Evolutionary conservation across 1,140 invertebrate genomes (phyloP).

Genomic region (Trachelipus rathkii): DNA sequence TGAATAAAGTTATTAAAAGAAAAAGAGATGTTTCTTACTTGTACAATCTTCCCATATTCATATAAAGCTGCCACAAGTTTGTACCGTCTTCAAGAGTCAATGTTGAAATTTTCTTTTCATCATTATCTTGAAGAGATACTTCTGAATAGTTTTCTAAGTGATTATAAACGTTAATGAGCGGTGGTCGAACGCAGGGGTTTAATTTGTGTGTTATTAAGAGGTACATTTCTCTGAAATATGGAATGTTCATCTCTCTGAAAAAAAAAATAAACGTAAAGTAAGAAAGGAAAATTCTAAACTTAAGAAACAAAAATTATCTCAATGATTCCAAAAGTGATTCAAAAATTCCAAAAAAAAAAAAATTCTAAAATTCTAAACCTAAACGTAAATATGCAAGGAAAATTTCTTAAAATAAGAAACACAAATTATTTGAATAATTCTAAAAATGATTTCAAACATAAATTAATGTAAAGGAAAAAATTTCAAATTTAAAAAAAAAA

Average conservation of each 20-base stretch:
- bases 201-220: slow-evolving; percentile 39
- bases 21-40: slow-evolving; percentile 25
- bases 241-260: slow-evolving; percentile 37
- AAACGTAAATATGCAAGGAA: too few relatives aligned
- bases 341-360: too few relatives aligned
- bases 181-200: slow-evolving; percentile 40
- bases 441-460: too few relatives aligned
- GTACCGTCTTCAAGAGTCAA: slow-evolving; percentile 34
- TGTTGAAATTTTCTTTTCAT: not conserved
- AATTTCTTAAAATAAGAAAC: too few relatives aligned
- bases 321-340: too few relatives aligned
- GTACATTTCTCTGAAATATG: slow-evolving; percentile 37
- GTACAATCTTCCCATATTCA: slow-evolving; percentile 35
- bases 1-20: too few relatives aligned
- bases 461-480: too few relatives aligned
- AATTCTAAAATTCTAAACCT: too few relatives aligned
- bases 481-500: too few relatives aligned
- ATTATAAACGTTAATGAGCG: slow-evolving; percentile 43
- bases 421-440: too few relatives aligned
- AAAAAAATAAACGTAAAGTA: not conserved
- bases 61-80: slow-evolving; percentile 39
- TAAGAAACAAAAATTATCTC: too few relatives aligned
- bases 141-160: slow-evolving; percentile 19
- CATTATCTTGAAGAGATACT: not conserved
- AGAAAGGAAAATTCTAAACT: not conserved